Evolutionary conservation across 2,113 vertebrate species (phyloP).

Genomic region (Siphamia tubifer): DNA sequence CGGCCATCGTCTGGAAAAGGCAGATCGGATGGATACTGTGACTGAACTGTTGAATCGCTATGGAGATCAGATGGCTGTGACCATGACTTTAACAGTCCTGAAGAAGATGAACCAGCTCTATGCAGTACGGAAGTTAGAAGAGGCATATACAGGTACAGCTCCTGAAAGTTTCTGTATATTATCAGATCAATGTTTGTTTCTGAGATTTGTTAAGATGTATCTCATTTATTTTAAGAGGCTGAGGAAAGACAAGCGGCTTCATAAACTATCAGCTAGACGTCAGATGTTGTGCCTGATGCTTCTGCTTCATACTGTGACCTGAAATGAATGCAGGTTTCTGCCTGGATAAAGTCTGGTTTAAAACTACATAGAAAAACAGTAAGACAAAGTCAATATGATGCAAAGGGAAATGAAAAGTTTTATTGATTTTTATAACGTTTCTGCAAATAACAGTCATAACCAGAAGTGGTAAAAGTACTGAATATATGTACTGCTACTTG

Average conservation of each 20-base stretch:
- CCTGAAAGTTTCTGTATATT: not conserved
- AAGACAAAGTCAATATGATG: too few relatives aligned
- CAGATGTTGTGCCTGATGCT: not conserved
- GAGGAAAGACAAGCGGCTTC: not conserved
- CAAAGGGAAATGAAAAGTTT: too few relatives aligned
- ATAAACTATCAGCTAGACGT: not conserved
- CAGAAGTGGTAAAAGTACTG: too few relatives aligned
- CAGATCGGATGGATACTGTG: fast-evolving
- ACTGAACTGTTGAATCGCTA: not conserved
- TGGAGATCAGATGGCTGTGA: not conserved
- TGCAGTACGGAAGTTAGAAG: not conserved
- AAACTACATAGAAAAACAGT: too few relatives aligned
- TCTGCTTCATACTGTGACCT: too few relatives aligned
- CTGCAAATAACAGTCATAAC: too few relatives aligned
- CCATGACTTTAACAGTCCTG: slow-evolving; percentile 1
- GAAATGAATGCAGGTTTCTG: too few relatives aligned
- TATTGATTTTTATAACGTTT: too few relatives aligned
- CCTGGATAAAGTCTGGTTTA: too few relatives aligned
- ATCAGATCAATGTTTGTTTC: not conserved
- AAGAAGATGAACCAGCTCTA: slow-evolving; percentile 2
- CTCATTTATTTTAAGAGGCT: not conserved
- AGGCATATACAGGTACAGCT: not conserved
- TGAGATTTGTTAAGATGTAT: not conserved
- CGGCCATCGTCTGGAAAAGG: not conserved
- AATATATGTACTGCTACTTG: too few relatives aligned